These are phyloP conservation scores for Diphyllodes magnificus DNA, from an alignment of 2,113 vertebrate genomes.

Conservation along the genomic window DNA sequence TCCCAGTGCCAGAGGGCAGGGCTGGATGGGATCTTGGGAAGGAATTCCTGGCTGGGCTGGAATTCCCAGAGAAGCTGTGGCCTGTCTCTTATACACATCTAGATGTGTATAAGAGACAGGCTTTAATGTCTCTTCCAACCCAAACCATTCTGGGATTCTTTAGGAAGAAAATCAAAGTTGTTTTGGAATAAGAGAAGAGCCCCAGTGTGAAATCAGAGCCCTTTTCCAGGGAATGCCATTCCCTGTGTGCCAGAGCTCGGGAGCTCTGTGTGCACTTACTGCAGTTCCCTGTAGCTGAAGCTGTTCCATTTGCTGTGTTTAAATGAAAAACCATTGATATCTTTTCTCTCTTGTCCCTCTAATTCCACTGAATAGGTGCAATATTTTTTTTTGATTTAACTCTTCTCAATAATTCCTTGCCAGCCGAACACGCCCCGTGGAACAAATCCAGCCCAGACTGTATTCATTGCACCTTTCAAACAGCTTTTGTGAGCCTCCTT, in stretches of 20 bases:
- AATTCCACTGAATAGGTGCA: neutral
- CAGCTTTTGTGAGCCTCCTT: neutral
- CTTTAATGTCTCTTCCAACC: neutral
- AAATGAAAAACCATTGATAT: rapidly evolving
- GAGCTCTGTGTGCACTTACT: neutral
- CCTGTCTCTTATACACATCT: no score
- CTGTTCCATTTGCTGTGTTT: neutral
- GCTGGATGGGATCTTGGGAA: neutral
- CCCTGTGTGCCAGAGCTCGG: neutral
- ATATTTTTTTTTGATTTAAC: neutral
- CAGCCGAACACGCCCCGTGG: rapidly evolving
- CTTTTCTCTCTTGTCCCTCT: neutral
- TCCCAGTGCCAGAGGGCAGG: neutral
- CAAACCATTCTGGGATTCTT: neutral
- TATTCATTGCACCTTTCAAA: neutral
- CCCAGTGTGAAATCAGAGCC: neutral
- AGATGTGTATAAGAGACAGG: no score
- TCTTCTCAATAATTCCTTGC: neutral
- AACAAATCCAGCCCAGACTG: neutral
- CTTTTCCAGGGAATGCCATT: neutral
- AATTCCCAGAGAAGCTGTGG: neutral
- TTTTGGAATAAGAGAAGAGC: neutral
- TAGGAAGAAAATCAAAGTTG: neutral
- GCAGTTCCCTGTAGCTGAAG: neutral
- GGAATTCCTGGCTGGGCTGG: neutral